Conservation (phyloP, 2,888 invertebrate genomes). For the Ophonus ardosiacus region DNA sequence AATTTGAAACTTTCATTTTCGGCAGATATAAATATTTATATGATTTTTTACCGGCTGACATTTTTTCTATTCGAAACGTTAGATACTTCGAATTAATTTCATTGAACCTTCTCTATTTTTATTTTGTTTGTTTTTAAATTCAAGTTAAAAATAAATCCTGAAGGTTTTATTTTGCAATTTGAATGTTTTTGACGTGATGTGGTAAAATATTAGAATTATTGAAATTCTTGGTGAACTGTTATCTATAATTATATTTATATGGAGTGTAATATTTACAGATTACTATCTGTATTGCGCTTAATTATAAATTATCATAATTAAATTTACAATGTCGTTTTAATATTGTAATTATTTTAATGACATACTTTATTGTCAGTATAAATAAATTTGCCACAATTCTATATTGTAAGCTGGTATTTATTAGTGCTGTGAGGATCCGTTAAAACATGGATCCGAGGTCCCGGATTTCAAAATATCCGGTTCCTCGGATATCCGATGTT, state of each 20-base stretch:
- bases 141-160: constrained; percentile 6
- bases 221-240: not conserved
- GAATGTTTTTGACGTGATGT: not conserved
- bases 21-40: constrained; percentile 31
- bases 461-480: too few relatives aligned
- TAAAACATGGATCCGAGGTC: too few relatives aligned
- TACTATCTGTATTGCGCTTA: not conserved
- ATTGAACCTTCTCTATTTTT: constrained; percentile 37
- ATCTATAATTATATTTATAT: constrained; percentile 5
- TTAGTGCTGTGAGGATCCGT: too few relatives aligned
- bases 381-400: too few relatives aligned
- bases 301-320: not conserved
- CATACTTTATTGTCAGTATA: too few relatives aligned
- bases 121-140: constrained; percentile 32
- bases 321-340: not conserved
- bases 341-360: not conserved
- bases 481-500: too few relatives aligned
- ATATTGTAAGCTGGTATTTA: too few relatives aligned
- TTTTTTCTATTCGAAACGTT: not conserved
- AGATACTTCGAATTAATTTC: constrained; percentile 19
- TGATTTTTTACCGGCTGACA: constrained; percentile 16
- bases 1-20: constrained; percentile 38
- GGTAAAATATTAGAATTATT: not conserved
- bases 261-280: not conserved
- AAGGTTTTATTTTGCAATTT: constrained; percentile 33